These are phyloP conservation scores for Podabrus alpinus DNA, from an alignment of 2,888 invertebrate genomes.

Conservation along the genomic window DNA sequence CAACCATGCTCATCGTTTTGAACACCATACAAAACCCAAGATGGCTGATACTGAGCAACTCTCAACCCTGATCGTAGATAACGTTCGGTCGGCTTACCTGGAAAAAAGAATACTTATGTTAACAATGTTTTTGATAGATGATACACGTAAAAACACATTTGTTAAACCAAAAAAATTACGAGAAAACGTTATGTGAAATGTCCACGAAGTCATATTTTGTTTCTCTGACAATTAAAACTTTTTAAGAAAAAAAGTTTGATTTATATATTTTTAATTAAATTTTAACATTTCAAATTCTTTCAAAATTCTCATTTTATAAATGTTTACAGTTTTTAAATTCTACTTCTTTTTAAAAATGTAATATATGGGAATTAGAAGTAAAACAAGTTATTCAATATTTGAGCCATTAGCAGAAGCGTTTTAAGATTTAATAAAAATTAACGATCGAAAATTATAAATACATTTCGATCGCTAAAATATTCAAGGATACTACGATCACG, in stretches of 20 bases:
- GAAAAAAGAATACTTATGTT: constrained; percentile 51
- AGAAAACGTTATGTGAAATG: background rate
- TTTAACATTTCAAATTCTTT: background rate
- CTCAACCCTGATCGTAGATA: constrained; percentile 35
- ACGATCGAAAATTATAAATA: background rate
- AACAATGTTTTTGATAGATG: constrained; percentile 43
- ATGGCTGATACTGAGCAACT: constrained; percentile 1
- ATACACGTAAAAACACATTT: constrained; percentile 26
- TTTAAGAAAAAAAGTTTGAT: background rate
- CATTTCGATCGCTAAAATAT: background rate
- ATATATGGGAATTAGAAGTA: background rate
- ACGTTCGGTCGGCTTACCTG: constrained; percentile 52
- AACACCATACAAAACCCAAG: constrained; percentile 1
- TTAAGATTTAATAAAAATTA: background rate
- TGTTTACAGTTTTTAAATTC: background rate
- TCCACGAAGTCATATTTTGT: background rate
- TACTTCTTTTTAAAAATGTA: background rate
- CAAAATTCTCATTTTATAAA: background rate
- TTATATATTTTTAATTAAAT: background rate
- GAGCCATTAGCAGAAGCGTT: background rate
- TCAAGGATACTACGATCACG: background rate
- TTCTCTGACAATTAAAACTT: background rate
- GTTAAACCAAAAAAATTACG: constrained; percentile 5
- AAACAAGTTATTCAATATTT: background rate
- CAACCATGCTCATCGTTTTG: background rate